Conservation (phyloP, 2,797 vertebrate species). For the Perodicticus potto region DNA sequence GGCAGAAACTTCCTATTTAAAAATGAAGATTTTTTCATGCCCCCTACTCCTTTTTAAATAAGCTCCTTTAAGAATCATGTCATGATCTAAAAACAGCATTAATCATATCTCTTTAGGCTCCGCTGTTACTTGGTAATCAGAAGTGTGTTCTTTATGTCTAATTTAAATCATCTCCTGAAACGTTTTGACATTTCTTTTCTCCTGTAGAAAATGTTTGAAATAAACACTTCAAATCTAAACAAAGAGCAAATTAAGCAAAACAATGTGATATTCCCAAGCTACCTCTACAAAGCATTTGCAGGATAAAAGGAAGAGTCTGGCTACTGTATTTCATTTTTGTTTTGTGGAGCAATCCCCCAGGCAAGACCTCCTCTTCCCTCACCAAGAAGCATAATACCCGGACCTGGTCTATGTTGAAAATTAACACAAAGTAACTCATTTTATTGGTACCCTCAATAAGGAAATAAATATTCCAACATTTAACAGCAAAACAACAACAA, state of each 20-base stretch:
- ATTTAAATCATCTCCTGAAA: not conserved
- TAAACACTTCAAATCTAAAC: not conserved
- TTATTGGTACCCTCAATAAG: not conserved
- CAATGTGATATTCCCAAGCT: not conserved
- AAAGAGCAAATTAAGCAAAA: not conserved
- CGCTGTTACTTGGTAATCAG: not conserved
- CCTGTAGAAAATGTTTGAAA: slow-evolving; percentile 16
- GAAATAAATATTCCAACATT: not conserved
- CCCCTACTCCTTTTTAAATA: not conserved
- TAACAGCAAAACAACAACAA: not conserved
- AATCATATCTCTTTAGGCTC: not conserved
- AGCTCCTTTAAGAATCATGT: not conserved
- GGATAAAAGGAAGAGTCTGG: not conserved
- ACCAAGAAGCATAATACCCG: not conserved
- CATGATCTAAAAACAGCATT: not conserved
- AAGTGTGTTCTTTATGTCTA: not conserved
- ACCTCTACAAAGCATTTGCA: not conserved
- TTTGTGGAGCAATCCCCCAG: not conserved
- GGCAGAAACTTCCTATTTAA: not conserved
- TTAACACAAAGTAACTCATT: not conserved
- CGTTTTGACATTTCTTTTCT: not conserved
- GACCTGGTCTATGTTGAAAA: not conserved
- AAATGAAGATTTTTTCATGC: slow-evolving; percentile 9
- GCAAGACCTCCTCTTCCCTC: not conserved
- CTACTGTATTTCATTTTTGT: not conserved